Conservation (phyloP, 1,140 invertebrate species). For the Monochamus saltuarius region DNA sequence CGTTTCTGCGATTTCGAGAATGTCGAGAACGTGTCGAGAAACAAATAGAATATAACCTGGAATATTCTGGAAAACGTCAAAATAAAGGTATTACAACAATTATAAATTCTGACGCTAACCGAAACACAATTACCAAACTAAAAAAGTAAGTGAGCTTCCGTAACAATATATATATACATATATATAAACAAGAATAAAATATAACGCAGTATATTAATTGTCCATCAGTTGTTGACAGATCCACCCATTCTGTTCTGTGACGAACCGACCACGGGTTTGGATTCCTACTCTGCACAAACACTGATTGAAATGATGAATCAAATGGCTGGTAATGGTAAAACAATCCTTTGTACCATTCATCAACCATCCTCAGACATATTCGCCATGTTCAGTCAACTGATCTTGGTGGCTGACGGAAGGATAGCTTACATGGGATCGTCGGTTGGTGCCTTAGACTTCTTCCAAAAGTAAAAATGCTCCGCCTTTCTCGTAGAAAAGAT, state of each 20-base stretch:
- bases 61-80: too few relatives aligned
- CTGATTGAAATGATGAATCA: constrained; percentile 74
- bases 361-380: constrained; percentile 95
- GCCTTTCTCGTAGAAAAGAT: background rate
- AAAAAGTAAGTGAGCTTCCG: too few relatives aligned
- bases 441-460: constrained; percentile 75
- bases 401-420: constrained; percentile 85
- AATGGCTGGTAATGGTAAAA: constrained; percentile 70
- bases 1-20: too few relatives aligned
- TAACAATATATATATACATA: too few relatives aligned
- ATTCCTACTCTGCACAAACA: constrained; percentile 89
- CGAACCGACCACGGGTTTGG: constrained; percentile 92
- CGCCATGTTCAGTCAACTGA: constrained; percentile 81
- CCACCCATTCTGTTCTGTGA: constrained; percentile 93
- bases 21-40: too few relatives aligned
- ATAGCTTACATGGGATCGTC: constrained; percentile 83
- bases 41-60: too few relatives aligned
- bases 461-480: constrained; percentile 61
- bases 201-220: constrained; percentile 2
- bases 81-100: too few relatives aligned
- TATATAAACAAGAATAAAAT: background rate
- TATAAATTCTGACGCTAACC: too few relatives aligned
- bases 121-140: too few relatives aligned
- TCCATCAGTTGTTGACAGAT: constrained; percentile 79
- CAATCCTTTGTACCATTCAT: constrained; percentile 94